Evolutionary conservation across 2,888 invertebrate species (phyloP), one percentile per base, ranked within the genome.

Genomic region (Hypsopygia costalis): DNA sequence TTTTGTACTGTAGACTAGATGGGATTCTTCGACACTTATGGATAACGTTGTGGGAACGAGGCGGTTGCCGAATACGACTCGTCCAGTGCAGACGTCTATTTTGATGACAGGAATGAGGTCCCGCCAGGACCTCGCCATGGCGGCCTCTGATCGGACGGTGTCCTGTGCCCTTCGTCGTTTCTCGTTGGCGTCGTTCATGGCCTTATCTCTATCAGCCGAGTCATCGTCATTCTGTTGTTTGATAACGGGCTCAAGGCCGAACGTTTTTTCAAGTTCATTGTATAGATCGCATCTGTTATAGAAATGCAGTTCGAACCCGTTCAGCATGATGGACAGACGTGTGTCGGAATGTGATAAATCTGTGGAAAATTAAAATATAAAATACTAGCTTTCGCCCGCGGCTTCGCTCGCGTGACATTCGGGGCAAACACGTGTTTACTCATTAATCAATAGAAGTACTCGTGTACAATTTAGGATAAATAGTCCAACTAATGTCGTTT

Each of bases 81-180:
- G 93, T 34, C 97, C 97, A 22, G 96, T 94, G 56, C 95, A 95
- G 36, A 99, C 93, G 71, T 98, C 98, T 52, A 97, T 91, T 90
- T 98, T 98, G 47, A 98, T 98, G 40, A 98, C 97, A 25, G 98
- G 98, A 67, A 98, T 96, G 52, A 98, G 91, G 86, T 98, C 98
- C 49, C 98, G 90, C 98, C 98, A 98, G 1, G 96, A 96, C 54
- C 95, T 91, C 2, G 95, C 95, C 86, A 95, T 93, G 46, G 95
- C 95, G 6, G 95, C 95, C 65, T 95, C 95, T 1, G 95, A 93
- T 52, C 94, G 89, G 47, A 87, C 89, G 0, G 89, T 81, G 41
- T 83, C 81, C 39, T 86, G 86, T 1, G 87, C 86, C 9, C 87
- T 69, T 51, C 90, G 81, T 36, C 90, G 81, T 44, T 91, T 89